These are phyloP conservation scores for Alces alces DNA, from an alignment of 2,113 vertebrate species.

Conservation along the genomic window DNA sequence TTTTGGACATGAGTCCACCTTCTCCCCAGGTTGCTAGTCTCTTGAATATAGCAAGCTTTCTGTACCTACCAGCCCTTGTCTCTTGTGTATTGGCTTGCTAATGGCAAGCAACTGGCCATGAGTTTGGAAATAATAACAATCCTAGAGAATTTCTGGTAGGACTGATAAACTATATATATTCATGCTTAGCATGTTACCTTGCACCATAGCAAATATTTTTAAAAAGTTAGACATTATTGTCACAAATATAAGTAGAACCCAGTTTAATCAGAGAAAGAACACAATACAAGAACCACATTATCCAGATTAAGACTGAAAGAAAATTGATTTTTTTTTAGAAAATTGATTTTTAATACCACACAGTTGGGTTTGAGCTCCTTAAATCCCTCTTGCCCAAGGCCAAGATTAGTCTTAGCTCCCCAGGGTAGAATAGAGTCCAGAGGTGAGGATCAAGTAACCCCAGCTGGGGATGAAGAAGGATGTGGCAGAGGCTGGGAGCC, in stretches of 20 bases:
- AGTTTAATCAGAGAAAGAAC: background rate
- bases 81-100: background rate
- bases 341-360: conserved; percentile 59
- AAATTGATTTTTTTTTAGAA: conserved; percentile 64
- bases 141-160: background rate
- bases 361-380: conserved; percentile 18
- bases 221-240: background rate
- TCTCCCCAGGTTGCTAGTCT: background rate
- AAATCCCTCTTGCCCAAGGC: background rate
- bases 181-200: background rate
- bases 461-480: background rate
- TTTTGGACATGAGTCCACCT: background rate
- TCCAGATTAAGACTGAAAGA: conserved; percentile 38
- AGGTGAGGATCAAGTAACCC: background rate
- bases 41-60: background rate
- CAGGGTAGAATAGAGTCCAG: background rate
- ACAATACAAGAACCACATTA: background rate
- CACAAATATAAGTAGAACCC: background rate
- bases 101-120: background rate
- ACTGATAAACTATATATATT: background rate
- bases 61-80: background rate
- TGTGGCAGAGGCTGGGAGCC: background rate
- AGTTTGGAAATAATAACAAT: background rate
- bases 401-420: conserved; percentile 2
- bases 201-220: background rate